These are phyloP conservation scores for Carabus problematicus DNA, from an alignment of 2,888 invertebrate species.

Conservation along the genomic window DNA sequence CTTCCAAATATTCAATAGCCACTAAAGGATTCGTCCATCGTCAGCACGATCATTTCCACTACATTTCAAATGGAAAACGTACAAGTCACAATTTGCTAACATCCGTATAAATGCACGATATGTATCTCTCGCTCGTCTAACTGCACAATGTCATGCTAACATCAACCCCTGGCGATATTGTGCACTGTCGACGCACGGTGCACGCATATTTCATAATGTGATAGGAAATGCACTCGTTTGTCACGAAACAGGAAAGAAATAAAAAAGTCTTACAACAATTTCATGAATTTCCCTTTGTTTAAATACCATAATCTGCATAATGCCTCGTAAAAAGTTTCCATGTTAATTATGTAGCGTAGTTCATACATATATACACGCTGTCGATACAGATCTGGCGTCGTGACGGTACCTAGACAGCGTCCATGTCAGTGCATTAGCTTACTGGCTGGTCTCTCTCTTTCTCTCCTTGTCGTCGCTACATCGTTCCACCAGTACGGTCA, in stretches of 20 bases:
- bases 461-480: no score
- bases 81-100: no score
- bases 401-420: background rate
- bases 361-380: background rate
- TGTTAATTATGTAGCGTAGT: constrained; percentile 28
- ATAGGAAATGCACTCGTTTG: constrained; percentile 8
- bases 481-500: no score
- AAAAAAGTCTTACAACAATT: constrained; percentile 25
- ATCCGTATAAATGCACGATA: no score
- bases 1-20: no score
- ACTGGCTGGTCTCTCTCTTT: no score
- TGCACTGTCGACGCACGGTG: background rate
- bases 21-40: no score
- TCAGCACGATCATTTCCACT: no score
- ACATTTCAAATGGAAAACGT: no score
- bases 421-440: no score
- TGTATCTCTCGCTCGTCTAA: no score
- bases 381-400: constrained; percentile 13
- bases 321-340: constrained; percentile 29
- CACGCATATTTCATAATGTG: background rate
- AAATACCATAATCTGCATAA: constrained; percentile 36
- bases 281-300: constrained; percentile 32
- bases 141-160: no score
- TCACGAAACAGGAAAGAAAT: constrained; percentile 19
- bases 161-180: background rate